Percentiles rank a stretch among this genome's conserved stretches.
Evolutionary conservation across 2,888 invertebrate species (phyloP).

Genomic region (Mystacides longicornis): DNA sequence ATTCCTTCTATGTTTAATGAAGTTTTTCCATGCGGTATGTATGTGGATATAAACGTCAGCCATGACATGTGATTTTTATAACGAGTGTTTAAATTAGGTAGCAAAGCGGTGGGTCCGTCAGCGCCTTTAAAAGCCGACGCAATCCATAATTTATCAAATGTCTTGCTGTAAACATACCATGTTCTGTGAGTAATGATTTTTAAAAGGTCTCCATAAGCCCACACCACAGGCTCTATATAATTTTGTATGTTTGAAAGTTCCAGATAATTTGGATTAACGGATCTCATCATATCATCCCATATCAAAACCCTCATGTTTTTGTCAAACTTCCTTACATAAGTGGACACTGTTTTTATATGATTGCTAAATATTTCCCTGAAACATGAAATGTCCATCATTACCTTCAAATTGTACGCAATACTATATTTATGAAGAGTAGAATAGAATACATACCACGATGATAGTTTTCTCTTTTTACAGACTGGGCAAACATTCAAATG

Average conservation of each 20-base stretch:
- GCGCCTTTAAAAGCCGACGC: conserved; percentile 83
- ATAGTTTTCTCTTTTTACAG: conserved; percentile 34
- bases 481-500: conserved; percentile 56
- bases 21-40: conserved; percentile 36
- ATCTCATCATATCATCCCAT: conserved; percentile 78
- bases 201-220: conserved; percentile 52
- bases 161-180: conserved; percentile 50
- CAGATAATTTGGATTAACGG: conserved; percentile 44
- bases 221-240: conserved; percentile 59
- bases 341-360: conserved; percentile 52
- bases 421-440: neutral
- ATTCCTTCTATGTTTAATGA: conserved; percentile 53
- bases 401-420: neutral
- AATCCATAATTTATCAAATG: conserved; percentile 67
- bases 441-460: conserved; percentile 3
- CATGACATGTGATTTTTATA: conserved; percentile 66
- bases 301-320: conserved; percentile 55
- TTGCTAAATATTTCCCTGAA: conserved; percentile 52
- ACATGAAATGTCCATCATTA: conserved; percentile 23
- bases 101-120: conserved; percentile 44
- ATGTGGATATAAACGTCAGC: conserved; percentile 51
- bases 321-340: conserved; percentile 40
- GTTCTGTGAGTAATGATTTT: conserved; percentile 33
- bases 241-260: conserved; percentile 33
- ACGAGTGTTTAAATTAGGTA: conserved; percentile 55